Evolutionary conservation across 2,888 invertebrate species (phyloP).

Genomic region (Spialia ferax): DNA sequence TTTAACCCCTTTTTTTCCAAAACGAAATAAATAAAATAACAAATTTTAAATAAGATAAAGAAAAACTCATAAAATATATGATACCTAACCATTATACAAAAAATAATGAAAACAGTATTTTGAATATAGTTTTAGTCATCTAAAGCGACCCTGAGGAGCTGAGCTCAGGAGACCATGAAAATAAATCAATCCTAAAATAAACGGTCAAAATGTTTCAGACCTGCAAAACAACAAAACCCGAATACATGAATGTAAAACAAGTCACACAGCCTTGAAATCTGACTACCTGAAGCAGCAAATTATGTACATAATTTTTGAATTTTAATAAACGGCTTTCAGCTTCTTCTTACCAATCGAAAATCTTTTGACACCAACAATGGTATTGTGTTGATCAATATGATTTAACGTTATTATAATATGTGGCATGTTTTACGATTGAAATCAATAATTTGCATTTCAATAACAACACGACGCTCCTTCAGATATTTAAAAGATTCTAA

Average conservation of each 20-base stretch:
- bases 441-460: neutral
- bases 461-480: neutral
- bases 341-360: neutral
- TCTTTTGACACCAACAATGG: neutral
- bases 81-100: too few species aligned
- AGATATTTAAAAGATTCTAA: neutral
- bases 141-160: too few species aligned
- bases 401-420: neutral
- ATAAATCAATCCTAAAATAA: neutral
- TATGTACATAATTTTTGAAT: slow-evolving; percentile 3
- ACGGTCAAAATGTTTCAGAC: neutral
- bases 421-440: neutral
- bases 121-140: too few species aligned
- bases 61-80: too few species aligned
- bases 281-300: slow-evolving; percentile 5
- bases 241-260: slow-evolving; percentile 1
- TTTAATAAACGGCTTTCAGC: neutral
- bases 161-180: neutral
- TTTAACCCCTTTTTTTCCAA: too few species aligned
- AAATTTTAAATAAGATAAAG: too few species aligned
- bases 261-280: neutral
- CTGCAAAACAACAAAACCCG: neutral
- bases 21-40: too few species aligned
- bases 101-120: too few species aligned
- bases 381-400: too few species aligned